A percentile compares a stretch with the other conserved stretches of the same genome.
Conservation (phyloP, 2,797 vertebrate species). For the Euphonia xanthogaster region DNA sequence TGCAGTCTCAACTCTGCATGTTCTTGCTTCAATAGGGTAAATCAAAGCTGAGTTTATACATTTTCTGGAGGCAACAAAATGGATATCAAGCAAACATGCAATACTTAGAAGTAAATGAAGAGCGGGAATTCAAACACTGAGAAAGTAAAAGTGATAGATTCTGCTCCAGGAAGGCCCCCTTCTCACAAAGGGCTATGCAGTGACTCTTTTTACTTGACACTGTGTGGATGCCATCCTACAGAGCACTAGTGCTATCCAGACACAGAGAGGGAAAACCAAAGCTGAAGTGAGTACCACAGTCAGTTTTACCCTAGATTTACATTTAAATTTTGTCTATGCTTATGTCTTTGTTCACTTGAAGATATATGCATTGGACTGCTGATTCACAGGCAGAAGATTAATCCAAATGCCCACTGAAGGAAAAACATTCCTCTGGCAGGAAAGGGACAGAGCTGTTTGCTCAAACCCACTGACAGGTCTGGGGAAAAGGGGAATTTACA, state of each 20-base stretch:
- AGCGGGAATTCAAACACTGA: neutral
- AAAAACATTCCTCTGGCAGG: rapidly evolving
- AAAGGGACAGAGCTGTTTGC: rapidly evolving
- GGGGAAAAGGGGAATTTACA: neutral
- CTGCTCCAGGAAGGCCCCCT: neutral
- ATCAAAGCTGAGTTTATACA: neutral
- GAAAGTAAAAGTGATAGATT: neutral
- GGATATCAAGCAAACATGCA: neutral
- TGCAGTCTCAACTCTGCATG: neutral
- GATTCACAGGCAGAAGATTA: neutral
- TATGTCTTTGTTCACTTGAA: neutral
- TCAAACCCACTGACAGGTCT: neutral
- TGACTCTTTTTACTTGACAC: neutral
- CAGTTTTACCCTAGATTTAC: neutral
- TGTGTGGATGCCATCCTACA: neutral
- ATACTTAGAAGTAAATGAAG: neutral
- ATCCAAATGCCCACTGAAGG: neutral
- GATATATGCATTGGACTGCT: neutral
- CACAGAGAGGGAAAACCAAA: neutral
- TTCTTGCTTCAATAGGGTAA: neutral
- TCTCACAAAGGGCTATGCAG: neutral
- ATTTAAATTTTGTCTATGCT: neutral
- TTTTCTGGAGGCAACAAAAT: neutral
- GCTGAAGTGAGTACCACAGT: neutral
- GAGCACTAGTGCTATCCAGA: neutral